Evolutionary conservation across 1,140 invertebrate species (phyloP).

Genomic region (Aphaenogaster floridana): DNA sequence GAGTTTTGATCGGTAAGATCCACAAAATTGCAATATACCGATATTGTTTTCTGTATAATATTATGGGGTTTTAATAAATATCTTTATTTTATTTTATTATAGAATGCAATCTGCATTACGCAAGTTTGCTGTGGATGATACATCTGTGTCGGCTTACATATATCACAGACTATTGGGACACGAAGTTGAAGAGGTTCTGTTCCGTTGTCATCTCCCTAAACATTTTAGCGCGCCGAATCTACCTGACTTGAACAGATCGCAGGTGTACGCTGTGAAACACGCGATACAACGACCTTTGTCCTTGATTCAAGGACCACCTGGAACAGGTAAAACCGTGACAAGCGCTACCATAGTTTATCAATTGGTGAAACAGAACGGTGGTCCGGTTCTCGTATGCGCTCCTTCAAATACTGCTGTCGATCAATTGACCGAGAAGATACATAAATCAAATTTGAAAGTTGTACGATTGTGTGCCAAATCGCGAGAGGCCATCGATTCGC

Average conservation of each 20-base stretch:
- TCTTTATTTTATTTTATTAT: conserved; percentile 67
- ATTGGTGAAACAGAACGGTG: conserved; percentile 97
- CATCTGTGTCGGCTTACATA: conserved; percentile 98
- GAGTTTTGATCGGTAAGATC: conserved; percentile 96
- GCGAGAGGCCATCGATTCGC: conserved; percentile 98
- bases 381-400: conserved; percentile 98
- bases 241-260: conserved; percentile 98
- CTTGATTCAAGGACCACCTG: conserved; percentile 97
- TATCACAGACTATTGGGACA: conserved; percentile 99
- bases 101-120: conserved; percentile 98
- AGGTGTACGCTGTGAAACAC: conserved; percentile 99
- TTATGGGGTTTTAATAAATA: neutral
- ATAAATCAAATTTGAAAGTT: conserved; percentile 98
- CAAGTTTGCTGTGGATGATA: conserved; percentile 98
- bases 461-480: conserved; percentile 99
- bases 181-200: conserved; percentile 98
- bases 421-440: conserved; percentile 99
- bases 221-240: conserved; percentile 98
- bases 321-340: conserved; percentile 99
- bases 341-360: conserved; percentile 99
- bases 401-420: conserved; percentile 99
- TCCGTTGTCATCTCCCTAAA: conserved; percentile 96
- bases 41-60: neutral
- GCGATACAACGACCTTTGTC: conserved; percentile 98
- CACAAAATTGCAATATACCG: neutral